Evolutionary conservation across 2,888 invertebrate genomes (phyloP).

Genomic region (Philonicus albiceps): DNA sequence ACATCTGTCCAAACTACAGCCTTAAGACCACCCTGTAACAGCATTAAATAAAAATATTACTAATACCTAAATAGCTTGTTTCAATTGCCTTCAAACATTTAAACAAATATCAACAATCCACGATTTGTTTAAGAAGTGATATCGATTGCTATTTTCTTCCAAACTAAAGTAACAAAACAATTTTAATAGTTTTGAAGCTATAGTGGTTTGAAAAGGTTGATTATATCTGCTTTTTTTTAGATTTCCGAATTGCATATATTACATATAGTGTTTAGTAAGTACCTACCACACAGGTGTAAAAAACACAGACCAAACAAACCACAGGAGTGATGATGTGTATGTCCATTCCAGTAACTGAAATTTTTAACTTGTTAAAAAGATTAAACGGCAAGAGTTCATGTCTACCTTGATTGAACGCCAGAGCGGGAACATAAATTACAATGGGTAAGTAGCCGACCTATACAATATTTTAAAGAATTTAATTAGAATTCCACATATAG

Average conservation of each 20-base stretch:
- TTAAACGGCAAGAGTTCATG: neutral
- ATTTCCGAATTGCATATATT: neutral
- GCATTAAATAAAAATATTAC: neutral
- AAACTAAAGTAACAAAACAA: too few relatives aligned
- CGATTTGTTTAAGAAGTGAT: too few relatives aligned
- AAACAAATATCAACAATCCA: too few relatives aligned
- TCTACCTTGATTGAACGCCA: constrained; percentile 81
- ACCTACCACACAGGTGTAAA: constrained; percentile 84
- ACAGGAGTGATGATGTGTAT: constrained; percentile 84
- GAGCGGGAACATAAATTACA: constrained; percentile 80
- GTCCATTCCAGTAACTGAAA: constrained; percentile 81
- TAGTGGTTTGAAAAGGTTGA: too few relatives aligned
- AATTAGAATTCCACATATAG: neutral
- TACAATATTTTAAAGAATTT: constrained; percentile 50
- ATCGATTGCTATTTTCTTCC: too few relatives aligned
- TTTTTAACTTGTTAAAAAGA: neutral
- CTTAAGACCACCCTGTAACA: constrained; percentile 75
- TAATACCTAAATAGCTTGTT: neutral
- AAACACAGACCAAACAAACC: constrained; percentile 84
- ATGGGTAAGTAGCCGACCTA: constrained; percentile 81
- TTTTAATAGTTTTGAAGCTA: too few relatives aligned
- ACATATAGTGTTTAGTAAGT: neutral
- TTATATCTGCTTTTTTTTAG: too few relatives aligned
- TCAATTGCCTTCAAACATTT: too few relatives aligned
- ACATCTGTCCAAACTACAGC: constrained; percentile 83